Evolutionary conservation across 2,113 vertebrate species (phyloP).

Genomic region (Scopus umbretta): DNA sequence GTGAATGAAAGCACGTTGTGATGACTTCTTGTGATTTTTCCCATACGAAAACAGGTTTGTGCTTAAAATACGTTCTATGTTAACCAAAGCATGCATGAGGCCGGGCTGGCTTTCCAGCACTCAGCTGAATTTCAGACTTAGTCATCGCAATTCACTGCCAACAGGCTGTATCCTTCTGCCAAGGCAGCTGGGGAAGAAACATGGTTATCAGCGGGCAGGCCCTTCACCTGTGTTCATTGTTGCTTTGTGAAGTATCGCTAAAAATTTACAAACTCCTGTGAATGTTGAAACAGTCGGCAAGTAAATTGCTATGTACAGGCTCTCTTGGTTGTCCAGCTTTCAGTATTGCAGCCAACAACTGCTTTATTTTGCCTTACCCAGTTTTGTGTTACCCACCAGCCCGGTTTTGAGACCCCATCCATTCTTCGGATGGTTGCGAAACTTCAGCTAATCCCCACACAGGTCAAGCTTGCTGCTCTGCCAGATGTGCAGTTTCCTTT

Average conservation of each 20-base stretch:
- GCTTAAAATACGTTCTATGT: rapidly evolving
- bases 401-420: background rate
- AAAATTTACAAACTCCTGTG: background rate
- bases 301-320: background rate
- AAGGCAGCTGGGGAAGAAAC: background rate
- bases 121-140: background rate
- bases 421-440: background rate
- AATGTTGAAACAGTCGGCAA: background rate
- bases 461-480: background rate
- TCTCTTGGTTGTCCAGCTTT: background rate
- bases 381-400: background rate
- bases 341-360: background rate
- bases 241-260: background rate
- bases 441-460: background rate
- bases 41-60: background rate
- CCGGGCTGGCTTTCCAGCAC: background rate
- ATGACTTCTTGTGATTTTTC: background rate
- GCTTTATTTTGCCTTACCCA: background rate
- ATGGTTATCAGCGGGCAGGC: background rate
- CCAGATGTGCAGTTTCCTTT: background rate
- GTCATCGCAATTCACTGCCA: background rate
- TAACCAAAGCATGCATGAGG: rapidly evolving
- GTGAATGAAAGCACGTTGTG: background rate
- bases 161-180: background rate
- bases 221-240: background rate